Evolutionary conservation across 53 echinoderm and acorn worm genomes (phyloP).

Genomic region (Astropecten irregularis): DNA sequence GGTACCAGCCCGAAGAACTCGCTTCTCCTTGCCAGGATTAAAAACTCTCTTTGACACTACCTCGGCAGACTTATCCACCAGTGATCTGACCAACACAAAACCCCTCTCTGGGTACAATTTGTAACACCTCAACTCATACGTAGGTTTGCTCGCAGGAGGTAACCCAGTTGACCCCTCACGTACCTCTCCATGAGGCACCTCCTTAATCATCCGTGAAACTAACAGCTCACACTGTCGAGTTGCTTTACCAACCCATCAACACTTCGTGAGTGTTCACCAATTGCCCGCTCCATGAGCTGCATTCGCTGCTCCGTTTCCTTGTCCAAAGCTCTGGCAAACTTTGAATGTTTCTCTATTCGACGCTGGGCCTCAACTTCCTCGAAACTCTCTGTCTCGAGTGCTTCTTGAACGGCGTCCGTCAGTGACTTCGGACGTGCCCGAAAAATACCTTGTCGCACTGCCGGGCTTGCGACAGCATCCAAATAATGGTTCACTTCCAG

Average conservation of each 20-base stretch:
- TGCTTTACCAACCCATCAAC: neutral
- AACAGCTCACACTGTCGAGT: neutral
- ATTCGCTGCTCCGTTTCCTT: conserved; percentile 1
- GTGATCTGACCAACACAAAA: too few species aligned
- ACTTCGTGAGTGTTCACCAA: neutral
- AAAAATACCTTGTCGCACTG: neutral
- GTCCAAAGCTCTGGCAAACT: conserved; percentile 16
- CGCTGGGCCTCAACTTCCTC: conserved; percentile 1
- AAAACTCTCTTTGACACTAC: too few species aligned
- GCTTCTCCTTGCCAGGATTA: too few species aligned
- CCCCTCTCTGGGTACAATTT: conserved; percentile 45
- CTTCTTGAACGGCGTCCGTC: conserved; percentile 11
- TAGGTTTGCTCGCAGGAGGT: too few species aligned
- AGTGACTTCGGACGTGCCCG: neutral
- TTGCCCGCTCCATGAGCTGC: neutral
- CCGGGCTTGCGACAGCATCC: neutral
- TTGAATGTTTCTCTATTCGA: neutral
- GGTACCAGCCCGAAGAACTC: too few species aligned
- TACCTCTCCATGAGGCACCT: neutral
- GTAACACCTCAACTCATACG: conserved; percentile 43
- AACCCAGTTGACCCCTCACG: too few species aligned
- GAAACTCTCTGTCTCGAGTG: conserved; percentile 14
- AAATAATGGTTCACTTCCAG: neutral
- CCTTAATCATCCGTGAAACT: neutral
- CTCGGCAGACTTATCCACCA: too few species aligned